Base-by-base conservation (phyloP, 1,140 invertebrate species). In the Sesamia nonagrioides region DNA sequence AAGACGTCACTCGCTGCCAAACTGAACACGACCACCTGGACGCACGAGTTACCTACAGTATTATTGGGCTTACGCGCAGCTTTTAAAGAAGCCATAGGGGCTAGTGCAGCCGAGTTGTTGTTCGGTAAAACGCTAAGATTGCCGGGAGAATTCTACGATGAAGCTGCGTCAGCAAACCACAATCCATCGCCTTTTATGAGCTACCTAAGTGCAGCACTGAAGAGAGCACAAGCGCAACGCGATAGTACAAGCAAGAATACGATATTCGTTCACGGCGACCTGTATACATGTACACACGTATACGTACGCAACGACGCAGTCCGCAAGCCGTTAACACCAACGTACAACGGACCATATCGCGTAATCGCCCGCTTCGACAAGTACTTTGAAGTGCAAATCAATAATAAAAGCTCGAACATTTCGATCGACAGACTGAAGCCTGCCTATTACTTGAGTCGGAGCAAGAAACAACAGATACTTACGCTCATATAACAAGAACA, bases 241-340 rank as follows among this genome's bases (percentile, higher is more conserved):
- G 17, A 21, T 6, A 50, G 21, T 50, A 9, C 11, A 33, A 48
- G 27, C 9, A 27, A 45, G 5, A 9, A 1, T 45, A 1, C 58
- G 1, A 15, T 45, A 15, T 75, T 75, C 40, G 21, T 75, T 21
- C 72, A 75, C n/a, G 18, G 9, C 18, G 72, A 75, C 42, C 35
- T 75, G 13, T 17, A n/a, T 13, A 75, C 18, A 27, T 45, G 17
- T 45, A 40, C 17, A 45, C 40, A 60, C 15, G 56, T 61, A 18
- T 75, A 60, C 17, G 5, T 75, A 60, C 54, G 72, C 9, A 61
- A 60, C 33, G 72, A 61, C 18, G 45, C 66, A 6, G 66, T 69
- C 0, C 66, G 45, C 18, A 69, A 13, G 17, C 66, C 66, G 17
- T 48, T 75, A 48, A 35, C 54, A 48, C 56, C 54, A 45, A 50